Conservation (phyloP, 2,888 invertebrate species). For the Pemphredon lugubris region DNA sequence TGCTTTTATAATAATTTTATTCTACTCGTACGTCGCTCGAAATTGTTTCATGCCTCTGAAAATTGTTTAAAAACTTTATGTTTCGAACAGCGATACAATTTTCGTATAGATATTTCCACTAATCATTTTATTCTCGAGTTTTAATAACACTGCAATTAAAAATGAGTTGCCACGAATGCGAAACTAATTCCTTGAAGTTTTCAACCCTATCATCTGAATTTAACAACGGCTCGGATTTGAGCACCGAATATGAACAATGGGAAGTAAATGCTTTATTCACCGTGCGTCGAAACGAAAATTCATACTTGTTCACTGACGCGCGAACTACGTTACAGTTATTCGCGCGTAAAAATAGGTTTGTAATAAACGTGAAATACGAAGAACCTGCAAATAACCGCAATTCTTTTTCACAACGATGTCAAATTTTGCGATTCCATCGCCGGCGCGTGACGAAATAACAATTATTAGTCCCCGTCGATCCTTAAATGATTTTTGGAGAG, state of each 20-base stretch:
- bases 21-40: no score
- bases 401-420: slow-evolving; percentile 16
- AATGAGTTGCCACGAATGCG: not conserved
- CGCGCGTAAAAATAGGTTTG: slow-evolving; percentile 14
- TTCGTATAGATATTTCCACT: no score
- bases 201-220: no score
- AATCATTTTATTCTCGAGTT: not conserved
- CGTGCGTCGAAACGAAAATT: slow-evolving; percentile 19
- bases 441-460: not conserved
- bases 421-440: slow-evolving; percentile 2
- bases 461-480: not conserved
- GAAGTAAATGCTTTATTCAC: slow-evolving; percentile 15
- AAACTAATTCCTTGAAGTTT: slow-evolving; percentile 1
- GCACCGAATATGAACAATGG: no score
- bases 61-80: no score
- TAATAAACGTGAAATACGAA: slow-evolving; percentile 34
- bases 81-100: no score
- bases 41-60: not conserved
- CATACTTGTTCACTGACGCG: slow-evolving; percentile 2
- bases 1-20: no score
- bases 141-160: not conserved
- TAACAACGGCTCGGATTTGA: no score
- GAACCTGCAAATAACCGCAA: slow-evolving; percentile 22
- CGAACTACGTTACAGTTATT: slow-evolving; percentile 16
- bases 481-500: not conserved